Percentiles rank a stretch among this genome's conserved stretches.
phyloP scores from a whole-genome alignment of 1,140 invertebrate species.

The Parapsyche elsis region DNA sequence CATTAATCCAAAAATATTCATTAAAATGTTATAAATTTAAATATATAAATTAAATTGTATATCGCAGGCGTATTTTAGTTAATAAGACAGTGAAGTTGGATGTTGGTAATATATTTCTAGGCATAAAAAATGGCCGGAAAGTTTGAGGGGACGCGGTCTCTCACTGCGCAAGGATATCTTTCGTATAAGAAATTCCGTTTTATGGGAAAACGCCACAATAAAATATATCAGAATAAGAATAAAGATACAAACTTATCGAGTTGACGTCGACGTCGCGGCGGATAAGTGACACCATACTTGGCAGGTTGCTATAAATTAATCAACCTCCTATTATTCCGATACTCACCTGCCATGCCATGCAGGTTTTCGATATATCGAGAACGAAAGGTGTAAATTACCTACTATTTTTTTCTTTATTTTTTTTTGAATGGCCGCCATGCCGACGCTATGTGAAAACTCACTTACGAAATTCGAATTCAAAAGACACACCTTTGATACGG shows the following conservation, averaged over 20 bases:
- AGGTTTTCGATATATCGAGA: background rate
- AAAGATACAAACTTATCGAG: slow-evolving; percentile 40
- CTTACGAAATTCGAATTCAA: background rate
- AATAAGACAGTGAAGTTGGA: no score
- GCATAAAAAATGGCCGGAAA: background rate
- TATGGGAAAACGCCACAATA: slow-evolving; percentile 34
- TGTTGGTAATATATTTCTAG: no score
- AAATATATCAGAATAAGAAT: slow-evolving; percentile 40
- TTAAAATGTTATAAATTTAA: no score
- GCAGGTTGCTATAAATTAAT: slow-evolving; percentile 42
- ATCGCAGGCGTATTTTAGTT: no score
- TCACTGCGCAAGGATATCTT: slow-evolving; percentile 29
- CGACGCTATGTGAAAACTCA: background rate
- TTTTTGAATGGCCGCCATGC: background rate
- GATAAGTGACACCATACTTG: slow-evolving; percentile 36
- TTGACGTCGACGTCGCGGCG: background rate
- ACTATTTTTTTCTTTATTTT: background rate
- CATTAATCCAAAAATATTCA: no score
- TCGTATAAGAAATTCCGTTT: slow-evolving; percentile 35
- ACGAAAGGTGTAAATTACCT: slow-evolving; percentile 27
- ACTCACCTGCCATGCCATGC: slow-evolving; percentile 16
- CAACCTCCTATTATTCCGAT: background rate
- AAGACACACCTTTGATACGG: background rate
- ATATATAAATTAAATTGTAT: no score
- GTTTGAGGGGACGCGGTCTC: background rate